Percentiles rank a stretch among this genome's conserved stretches.
Conservation (phyloP, 1,140 invertebrate species). For the Trichonephila clavipes region DNA sequence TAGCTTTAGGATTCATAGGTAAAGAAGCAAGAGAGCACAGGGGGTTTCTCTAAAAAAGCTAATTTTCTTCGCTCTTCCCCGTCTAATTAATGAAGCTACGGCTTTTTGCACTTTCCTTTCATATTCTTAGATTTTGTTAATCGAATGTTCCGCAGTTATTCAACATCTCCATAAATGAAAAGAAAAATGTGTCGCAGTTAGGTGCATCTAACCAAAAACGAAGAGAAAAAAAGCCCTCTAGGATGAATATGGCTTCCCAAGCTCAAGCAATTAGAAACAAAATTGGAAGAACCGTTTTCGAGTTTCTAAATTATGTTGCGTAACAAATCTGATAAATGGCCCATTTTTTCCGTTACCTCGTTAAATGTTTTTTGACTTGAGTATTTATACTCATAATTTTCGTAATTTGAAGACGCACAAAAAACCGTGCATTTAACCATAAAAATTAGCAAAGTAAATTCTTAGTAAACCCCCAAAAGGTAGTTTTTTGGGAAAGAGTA, state of each 20-base stretch:
- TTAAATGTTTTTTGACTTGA: slow-evolving; percentile 40
- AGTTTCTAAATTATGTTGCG: slow-evolving; percentile 30
- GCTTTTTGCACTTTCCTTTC: slow-evolving; percentile 8
- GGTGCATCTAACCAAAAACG: not conserved
- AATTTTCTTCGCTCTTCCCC: slow-evolving; percentile 4
- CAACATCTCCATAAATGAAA: not conserved
- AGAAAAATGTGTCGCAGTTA: not conserved
- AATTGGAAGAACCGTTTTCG: not conserved
- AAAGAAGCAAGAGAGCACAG: not conserved
- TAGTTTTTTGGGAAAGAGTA: not conserved
- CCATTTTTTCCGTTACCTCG: slow-evolving; percentile 24
- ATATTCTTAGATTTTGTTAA: slow-evolving; percentile 27
- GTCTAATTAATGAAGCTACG: slow-evolving; percentile 40
- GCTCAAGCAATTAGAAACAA: not conserved
- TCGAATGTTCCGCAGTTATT: slow-evolving; percentile 26
- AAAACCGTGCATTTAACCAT: not conserved
- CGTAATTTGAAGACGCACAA: not conserved
- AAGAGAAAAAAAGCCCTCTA: not conserved
- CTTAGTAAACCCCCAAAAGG: not conserved
- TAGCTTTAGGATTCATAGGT: slow-evolving; percentile 3
- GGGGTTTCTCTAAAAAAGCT: not conserved
- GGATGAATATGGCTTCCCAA: not conserved
- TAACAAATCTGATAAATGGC: slow-evolving; percentile 44
- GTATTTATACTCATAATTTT: not conserved
- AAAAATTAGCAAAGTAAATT: slow-evolving; percentile 36